Evolutionary conservation across 2,797 vertebrate species (phyloP), one percentile per base, ranked within the genome.

Genomic region (Crenuchus spilurus): DNA sequence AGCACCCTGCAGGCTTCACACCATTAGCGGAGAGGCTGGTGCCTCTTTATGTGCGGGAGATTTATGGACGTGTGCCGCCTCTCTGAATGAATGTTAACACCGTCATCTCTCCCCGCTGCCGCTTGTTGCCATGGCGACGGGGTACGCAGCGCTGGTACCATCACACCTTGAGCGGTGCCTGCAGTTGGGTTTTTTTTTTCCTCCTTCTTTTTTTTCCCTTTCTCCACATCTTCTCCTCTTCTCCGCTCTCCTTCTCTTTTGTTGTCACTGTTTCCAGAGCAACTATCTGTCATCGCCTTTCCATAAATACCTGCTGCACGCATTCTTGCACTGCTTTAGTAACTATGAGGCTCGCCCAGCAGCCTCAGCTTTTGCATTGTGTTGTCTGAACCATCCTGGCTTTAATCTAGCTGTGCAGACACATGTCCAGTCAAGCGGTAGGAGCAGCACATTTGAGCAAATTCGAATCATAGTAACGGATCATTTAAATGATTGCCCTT

Each of bases 91-190:
- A 90, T 92, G 87, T 90, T 80, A 90, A 92, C 89, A 87, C 89
- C 88, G 90, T 91, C 88, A 91, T 93, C 91, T 93, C 90, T 88
- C 87, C 84, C 74, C 26, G 77, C 87, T 83, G 89, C 88, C 82
- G 90, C 92, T 84, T 80, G 94, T 94, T 94, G 91, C 94, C 91
- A 92, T 94, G 92, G 93, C 73, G 90, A 94, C 86, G 20, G 66
- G 88, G 91, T 94, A 94, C 89, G 93, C 93, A 92, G 90, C 88
- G 87, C 91, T 84, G 65, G 86, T 92, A 89, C 91, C 92, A 87
- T 93, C 92, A 84, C 86, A 87, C 91, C 89, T 93, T 89, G 84
- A 87, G 91, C 88, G 88, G 84, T 86, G 92, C 90, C 91, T 90
- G 91, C 89, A 83, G 89, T 89, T 89, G 85, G 91, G 89, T 90